Percentiles rank a stretch among this genome's conserved stretches.
phyloP scores from a whole-genome alignment of 2,888 invertebrate species.

The Andrena bucephala region DNA sequence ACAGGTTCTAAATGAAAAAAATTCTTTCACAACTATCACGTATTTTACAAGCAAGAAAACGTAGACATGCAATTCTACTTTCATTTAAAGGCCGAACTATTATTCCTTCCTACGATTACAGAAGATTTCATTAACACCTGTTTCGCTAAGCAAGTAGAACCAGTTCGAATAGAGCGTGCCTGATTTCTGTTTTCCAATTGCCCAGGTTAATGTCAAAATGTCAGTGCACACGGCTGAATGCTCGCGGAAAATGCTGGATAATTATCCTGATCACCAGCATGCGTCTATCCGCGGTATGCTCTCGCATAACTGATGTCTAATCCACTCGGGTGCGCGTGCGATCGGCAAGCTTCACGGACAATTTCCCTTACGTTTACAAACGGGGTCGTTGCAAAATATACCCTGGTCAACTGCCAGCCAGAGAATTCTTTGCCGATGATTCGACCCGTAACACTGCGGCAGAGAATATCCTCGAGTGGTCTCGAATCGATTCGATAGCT shows the following conservation, averaged over 20 bases:
- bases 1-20: neutral
- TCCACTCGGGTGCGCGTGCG: slow-evolving; percentile 40
- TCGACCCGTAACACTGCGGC: slow-evolving; percentile 24
- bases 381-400: slow-evolving; percentile 60
- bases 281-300: slow-evolving; percentile 54
- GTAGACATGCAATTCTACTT: slow-evolving; percentile 1
- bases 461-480: neutral
- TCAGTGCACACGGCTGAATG: slow-evolving; percentile 76
- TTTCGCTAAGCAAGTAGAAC: neutral
- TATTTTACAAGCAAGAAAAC: neutral
- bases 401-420: slow-evolving; percentile 15
- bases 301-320: slow-evolving; percentile 68
- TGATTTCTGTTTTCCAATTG: slow-evolving; percentile 57
- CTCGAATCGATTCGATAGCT: neutral
- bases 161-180: slow-evolving; percentile 29
- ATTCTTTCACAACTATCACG: neutral
- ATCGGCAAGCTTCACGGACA: slow-evolving; percentile 63
- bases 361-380: slow-evolving; percentile 66
- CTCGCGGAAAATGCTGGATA: slow-evolving; percentile 70
- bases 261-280: slow-evolving; percentile 66
- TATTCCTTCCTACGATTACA: neutral
- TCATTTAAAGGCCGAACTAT: neutral
- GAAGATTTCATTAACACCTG: slow-evolving; percentile 50
- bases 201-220: slow-evolving; percentile 76
- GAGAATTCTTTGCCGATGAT: slow-evolving; percentile 33